These are phyloP conservation scores for Trichogramma dendrolimi DNA, from an alignment of 2,888 invertebrate species.

Conservation along the genomic window DNA sequence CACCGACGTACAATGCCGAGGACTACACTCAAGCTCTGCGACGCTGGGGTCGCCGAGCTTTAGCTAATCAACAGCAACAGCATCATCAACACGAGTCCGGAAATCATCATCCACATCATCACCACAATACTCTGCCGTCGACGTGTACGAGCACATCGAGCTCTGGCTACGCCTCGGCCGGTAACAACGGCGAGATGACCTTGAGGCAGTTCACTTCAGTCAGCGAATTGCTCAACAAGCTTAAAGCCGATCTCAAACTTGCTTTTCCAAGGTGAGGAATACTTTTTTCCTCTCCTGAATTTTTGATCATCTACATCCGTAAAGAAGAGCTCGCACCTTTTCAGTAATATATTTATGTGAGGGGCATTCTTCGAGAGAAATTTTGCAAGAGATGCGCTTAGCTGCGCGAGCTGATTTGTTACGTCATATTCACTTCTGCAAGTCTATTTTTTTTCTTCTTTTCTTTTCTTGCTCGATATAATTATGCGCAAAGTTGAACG, in stretches of 20 bases:
- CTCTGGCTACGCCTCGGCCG: constrained; percentile 54
- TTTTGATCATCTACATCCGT: no score
- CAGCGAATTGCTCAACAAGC: constrained; percentile 80
- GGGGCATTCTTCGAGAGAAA: no score
- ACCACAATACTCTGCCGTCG: constrained; percentile 49
- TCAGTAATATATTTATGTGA: no score
- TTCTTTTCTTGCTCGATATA: no score
- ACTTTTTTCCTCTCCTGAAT: no score
- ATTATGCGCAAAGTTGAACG: no score
- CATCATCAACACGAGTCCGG: constrained; percentile 22
- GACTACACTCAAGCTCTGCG: constrained; percentile 77
- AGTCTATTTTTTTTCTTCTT: no score
- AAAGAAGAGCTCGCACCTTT: no score
- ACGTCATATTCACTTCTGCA: no score
- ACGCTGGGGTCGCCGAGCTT: constrained; percentile 71
- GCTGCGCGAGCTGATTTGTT: no score
- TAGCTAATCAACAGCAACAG: constrained; percentile 41
- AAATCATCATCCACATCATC: neutral
- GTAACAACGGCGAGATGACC: constrained; percentile 73
- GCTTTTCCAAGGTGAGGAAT: constrained; percentile 79
- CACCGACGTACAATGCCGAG: constrained; percentile 86
- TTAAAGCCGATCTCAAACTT: constrained; percentile 78
- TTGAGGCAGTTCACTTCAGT: constrained; percentile 81
- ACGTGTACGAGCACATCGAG: constrained; percentile 49
- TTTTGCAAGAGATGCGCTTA: no score